These are phyloP conservation scores for Xylocopa sonorina DNA, from an alignment of 1,140 invertebrate genomes.

Conservation along the genomic window DNA sequence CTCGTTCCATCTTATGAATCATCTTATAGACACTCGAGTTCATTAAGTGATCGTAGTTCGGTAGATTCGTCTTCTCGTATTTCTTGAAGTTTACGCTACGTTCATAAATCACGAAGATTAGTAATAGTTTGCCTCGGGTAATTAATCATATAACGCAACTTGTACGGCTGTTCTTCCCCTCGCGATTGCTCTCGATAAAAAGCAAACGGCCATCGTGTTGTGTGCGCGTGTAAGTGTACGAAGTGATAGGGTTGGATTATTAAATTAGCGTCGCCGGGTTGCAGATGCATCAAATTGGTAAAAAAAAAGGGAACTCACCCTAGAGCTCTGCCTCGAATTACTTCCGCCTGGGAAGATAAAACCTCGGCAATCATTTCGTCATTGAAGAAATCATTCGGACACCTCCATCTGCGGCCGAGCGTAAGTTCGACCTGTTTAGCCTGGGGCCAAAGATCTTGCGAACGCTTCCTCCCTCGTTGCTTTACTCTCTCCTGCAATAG, in stretches of 20 bases:
- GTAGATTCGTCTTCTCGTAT: conserved; percentile 85
- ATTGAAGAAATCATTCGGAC: conserved; percentile 89
- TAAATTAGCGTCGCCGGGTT: not conserved
- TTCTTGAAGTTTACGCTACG: conserved; percentile 90
- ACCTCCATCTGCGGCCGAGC: conserved; percentile 87
- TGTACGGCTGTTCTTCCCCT: not conserved
- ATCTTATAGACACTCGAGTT: conserved; percentile 88
- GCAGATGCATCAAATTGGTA: not conserved
- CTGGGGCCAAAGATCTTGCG: conserved; percentile 79
- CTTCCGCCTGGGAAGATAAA: conserved; percentile 88
- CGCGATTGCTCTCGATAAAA: not conserved
- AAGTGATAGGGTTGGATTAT: not conserved
- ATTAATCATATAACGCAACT: not conserved
- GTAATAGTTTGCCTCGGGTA: not conserved
- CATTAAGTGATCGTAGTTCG: conserved; percentile 87
- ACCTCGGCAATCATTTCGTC: conserved; percentile 90
- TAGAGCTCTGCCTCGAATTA: conserved; percentile 88
- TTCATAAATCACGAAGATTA: conserved; percentile 22
- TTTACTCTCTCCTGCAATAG: conserved; percentile 71
- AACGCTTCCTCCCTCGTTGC: conserved; percentile 73
- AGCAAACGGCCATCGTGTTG: too few relatives aligned
- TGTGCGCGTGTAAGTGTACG: not conserved
- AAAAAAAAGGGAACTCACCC: conserved; percentile 84
- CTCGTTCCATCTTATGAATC: conserved; percentile 87
- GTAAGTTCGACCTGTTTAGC: conserved; percentile 81